A percentile compares a stretch with the other conserved stretches of the same genome.
These are phyloP conservation scores for Mesitornis unicolor DNA, from an alignment of 2,113 vertebrate species.

Conservation along the genomic window DNA sequence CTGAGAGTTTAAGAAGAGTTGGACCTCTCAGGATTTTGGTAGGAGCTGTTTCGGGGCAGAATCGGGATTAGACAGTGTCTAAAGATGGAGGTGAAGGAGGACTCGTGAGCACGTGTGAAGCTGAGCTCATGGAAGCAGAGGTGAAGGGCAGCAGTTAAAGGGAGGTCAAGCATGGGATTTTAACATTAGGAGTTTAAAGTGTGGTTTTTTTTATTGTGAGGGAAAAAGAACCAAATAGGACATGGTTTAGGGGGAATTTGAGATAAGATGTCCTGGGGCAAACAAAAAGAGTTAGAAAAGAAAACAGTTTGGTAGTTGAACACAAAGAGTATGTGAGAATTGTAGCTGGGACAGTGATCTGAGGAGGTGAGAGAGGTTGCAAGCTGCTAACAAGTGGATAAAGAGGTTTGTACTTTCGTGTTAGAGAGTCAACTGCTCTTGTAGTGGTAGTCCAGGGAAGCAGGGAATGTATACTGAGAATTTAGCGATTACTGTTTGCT, in stretches of 20 bases:
- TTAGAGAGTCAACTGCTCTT: neutral
- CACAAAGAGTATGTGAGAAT: neutral
- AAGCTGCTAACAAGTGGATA: neutral
- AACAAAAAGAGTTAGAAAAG: neutral
- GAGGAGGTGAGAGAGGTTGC: neutral
- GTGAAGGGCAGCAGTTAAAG: neutral
- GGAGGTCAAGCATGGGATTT: neutral
- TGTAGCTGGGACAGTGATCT: neutral
- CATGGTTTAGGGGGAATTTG: neutral
- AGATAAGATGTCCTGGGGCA: neutral
- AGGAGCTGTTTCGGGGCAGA: neutral
- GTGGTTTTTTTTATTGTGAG: neutral
- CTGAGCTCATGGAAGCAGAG: neutral
- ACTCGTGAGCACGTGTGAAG: accelerated
- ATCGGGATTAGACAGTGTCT: neutral
- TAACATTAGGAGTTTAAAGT: neutral
- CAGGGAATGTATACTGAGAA: neutral
- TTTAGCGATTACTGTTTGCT: neutral
- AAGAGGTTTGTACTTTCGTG: neutral
- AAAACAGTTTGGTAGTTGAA: neutral
- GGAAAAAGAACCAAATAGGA: neutral
- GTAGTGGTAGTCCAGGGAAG: neutral
- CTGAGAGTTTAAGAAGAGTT: neutral
- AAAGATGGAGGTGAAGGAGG: neutral
- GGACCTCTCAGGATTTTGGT: neutral